Percentiles rank a stretch among this genome's conserved stretches.
phyloP scores from a whole-genome alignment of 2,888 invertebrate species.

The Temnothorax unifasciatus region DNA sequence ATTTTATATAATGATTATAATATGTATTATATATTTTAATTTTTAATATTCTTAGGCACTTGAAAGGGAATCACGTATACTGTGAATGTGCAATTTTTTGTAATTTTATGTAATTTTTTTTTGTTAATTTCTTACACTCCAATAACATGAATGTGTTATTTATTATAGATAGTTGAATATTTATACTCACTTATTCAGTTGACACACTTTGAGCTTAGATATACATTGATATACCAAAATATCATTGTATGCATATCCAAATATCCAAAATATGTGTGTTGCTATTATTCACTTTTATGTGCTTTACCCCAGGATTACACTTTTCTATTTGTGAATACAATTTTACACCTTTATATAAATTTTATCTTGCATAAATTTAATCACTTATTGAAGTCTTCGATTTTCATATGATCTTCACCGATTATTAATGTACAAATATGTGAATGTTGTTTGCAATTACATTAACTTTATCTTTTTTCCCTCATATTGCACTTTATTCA shows the following conservation, averaged over 20 bases:
- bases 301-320: slow-evolving; percentile 13
- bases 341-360: slow-evolving; percentile 8
- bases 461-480: slow-evolving; percentile 31
- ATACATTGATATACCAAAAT: slow-evolving; percentile 10
- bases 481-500: slow-evolving; percentile 44
- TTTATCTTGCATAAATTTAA: slow-evolving; percentile 5
- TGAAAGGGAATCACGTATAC: not conserved
- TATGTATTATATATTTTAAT: slow-evolving; percentile 8
- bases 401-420: not conserved
- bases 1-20: slow-evolving; percentile 27
- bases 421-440: slow-evolving; percentile 28
- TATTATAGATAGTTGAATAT: slow-evolving; percentile 30
- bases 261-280: slow-evolving; percentile 28
- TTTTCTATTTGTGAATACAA: slow-evolving; percentile 17
- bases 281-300: slow-evolving; percentile 40
- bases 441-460: slow-evolving; percentile 40
- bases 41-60: slow-evolving; percentile 31
- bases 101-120: slow-evolving; percentile 19
- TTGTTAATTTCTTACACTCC: not conserved
- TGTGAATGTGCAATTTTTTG: slow-evolving; percentile 27
- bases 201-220: not conserved
- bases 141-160: slow-evolving; percentile 38
- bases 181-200: slow-evolving; percentile 12
- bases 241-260: slow-evolving; percentile 1
- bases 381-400: slow-evolving; percentile 1